Evolutionary conservation across 2,888 invertebrate genomes (phyloP).

Genomic region (Drosophila buzzatii): DNA sequence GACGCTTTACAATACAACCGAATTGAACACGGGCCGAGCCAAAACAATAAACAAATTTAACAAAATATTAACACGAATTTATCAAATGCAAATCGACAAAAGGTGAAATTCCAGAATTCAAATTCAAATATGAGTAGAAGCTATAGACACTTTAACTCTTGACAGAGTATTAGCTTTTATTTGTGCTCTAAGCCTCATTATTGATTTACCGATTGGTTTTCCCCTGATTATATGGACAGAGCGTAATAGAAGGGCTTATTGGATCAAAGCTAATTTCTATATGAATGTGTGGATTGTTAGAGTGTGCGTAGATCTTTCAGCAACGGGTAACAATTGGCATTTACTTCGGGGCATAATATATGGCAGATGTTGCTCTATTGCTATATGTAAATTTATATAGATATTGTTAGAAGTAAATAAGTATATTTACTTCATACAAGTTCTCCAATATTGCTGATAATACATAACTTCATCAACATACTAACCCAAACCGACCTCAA

Average conservation of each 20-base stretch:
- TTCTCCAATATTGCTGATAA: background rate
- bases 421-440: background rate
- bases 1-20: slow-evolving; percentile 75
- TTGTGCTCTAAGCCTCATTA: slow-evolving; percentile 6
- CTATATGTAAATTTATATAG: background rate
- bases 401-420: background rate
- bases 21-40: slow-evolving; percentile 1
- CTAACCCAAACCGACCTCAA: background rate
- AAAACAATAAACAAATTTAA: slow-evolving; percentile 49
- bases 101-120: slow-evolving; percentile 51
- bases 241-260: background rate
- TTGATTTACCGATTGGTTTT: slow-evolving; percentile 11
- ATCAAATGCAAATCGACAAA: slow-evolving; percentile 80
- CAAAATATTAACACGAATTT: slow-evolving; percentile 72
- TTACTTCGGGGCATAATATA: background rate
- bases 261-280: background rate
- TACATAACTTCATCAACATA: background rate
- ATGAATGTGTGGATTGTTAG: background rate
- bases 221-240: background rate
- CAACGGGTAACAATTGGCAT: background rate
- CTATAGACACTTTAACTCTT: background rate
- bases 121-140: slow-evolving; percentile 12
- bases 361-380: too few relatives aligned
- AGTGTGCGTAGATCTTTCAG: background rate
- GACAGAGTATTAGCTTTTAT: slow-evolving; percentile 17